These are phyloP conservation scores for Cynodonichthys magdalenae DNA, from an alignment of 2,797 vertebrate species.

Conservation along the genomic window DNA sequence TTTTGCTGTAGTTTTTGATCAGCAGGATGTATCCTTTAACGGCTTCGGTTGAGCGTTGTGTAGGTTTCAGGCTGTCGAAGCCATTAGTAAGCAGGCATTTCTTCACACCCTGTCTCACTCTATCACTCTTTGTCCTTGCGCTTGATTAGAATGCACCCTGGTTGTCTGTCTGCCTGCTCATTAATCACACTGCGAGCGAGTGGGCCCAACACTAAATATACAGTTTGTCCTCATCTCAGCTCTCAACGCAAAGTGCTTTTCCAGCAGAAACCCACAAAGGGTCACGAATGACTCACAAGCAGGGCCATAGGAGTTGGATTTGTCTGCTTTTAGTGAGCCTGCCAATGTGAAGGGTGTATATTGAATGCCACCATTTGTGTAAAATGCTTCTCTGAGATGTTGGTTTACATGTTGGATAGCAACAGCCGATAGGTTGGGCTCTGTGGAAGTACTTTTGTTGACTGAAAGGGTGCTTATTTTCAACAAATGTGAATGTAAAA, in stretches of 20 bases:
- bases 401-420: no score
- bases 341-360: background rate
- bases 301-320: slow-evolving; percentile 14
- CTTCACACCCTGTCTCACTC: slow-evolving; percentile 54
- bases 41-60: slow-evolving; percentile 30
- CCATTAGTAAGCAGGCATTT: slow-evolving; percentile 53
- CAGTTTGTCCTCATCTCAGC: slow-evolving; percentile 74
- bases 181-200: slow-evolving; percentile 69
- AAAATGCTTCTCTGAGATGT: slow-evolving; percentile 1
- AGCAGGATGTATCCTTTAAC: slow-evolving; percentile 25
- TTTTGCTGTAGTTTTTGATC: slow-evolving; percentile 20
- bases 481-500: no score
- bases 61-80: slow-evolving; percentile 41
- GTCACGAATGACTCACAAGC: slow-evolving; percentile 58
- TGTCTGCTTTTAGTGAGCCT: slow-evolving; percentile 22
- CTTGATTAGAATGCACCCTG: slow-evolving; percentile 70
- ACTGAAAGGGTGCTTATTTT: background rate
- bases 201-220: slow-evolving; percentile 66
- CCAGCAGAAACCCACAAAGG: slow-evolving; percentile 61
- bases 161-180: slow-evolving; percentile 64
- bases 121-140: slow-evolving; percentile 69
- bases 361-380: slow-evolving; percentile 9
- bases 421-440: no score
- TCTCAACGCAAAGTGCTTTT: slow-evolving; percentile 57
- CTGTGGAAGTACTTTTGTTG: background rate